phyloP scores from a whole-genome alignment of 2,113 vertebrate genomes.

The Isichthys henryi region DNA sequence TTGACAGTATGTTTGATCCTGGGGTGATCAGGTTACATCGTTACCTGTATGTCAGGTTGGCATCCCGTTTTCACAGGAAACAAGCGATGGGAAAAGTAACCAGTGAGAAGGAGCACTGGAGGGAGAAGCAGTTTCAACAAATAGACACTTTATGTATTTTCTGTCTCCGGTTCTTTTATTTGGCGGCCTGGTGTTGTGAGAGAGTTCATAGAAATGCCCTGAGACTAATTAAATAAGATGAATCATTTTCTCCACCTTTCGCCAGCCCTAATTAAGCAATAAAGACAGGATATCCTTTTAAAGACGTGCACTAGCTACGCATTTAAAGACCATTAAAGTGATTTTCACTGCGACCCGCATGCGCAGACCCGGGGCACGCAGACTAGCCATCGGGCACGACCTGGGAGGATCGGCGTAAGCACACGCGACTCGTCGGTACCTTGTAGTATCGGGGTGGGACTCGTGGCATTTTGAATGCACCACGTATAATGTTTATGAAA shows the following conservation, averaged over 20 bases:
- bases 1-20: conserved; percentile 32
- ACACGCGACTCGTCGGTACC: not conserved
- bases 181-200: conserved; percentile 50
- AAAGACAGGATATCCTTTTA: conserved; percentile 41
- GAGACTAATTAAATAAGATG: conserved; percentile 43
- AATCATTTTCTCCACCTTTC: conserved; percentile 35
- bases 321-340: conserved; percentile 11
- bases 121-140: conserved; percentile 22
- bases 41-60: conserved; percentile 29
- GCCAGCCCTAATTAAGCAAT: conserved; percentile 53
- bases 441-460: not conserved
- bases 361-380: conserved; percentile 22
- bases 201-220: conserved; percentile 48
- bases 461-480: not conserved
- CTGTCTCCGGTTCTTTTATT: conserved; percentile 43
- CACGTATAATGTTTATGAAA: not conserved
- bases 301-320: conserved; percentile 5
- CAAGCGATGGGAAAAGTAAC: not conserved
- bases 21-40: conserved; percentile 21
- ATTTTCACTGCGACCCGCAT: conserved; percentile 23
- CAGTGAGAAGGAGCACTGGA: not conserved
- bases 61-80: conserved; percentile 28
- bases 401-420: not conserved
- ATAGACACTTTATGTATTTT: conserved; percentile 41
- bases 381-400: not conserved